Conservation (phyloP, 2,888 invertebrate genomes). For the Ctena decussata region DNA sequence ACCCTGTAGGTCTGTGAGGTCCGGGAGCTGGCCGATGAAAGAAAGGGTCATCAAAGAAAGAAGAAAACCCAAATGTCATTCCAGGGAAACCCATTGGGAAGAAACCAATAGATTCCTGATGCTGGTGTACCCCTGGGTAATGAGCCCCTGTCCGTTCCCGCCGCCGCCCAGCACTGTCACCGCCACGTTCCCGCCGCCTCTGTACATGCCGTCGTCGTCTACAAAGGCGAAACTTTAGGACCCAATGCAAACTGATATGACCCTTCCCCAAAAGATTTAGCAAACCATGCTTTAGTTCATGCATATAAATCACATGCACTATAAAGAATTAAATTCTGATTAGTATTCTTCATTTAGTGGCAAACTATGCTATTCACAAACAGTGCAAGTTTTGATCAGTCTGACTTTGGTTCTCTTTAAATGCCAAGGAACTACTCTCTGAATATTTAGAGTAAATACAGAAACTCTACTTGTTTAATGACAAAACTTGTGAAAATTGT, state of each 20-base stretch:
- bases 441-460: too few species aligned
- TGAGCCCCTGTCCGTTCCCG: constrained; percentile 60
- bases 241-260: constrained; percentile 39
- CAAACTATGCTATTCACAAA: too few species aligned
- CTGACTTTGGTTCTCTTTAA: too few species aligned
- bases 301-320: not conserved
- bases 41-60: constrained; percentile 76
- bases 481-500: too few species aligned
- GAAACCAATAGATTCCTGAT: constrained; percentile 63
- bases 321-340: not conserved
- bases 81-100: constrained; percentile 70
- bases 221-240: constrained; percentile 50
- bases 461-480: too few species aligned
- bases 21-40: constrained; percentile 57
- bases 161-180: constrained; percentile 64
- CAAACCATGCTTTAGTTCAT: not conserved
- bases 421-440: too few species aligned
- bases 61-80: constrained; percentile 73
- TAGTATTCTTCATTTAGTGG: too few species aligned
- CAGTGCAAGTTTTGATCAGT: too few species aligned
- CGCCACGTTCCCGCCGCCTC: constrained; percentile 61
- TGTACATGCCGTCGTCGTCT: constrained; percentile 62
- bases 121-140: constrained; percentile 22
- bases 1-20: constrained; percentile 8
- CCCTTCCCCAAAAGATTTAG: not conserved